Base-by-base conservation (phyloP, 2,888 invertebrate genomes). In the Dendrolimus houi region DNA sequence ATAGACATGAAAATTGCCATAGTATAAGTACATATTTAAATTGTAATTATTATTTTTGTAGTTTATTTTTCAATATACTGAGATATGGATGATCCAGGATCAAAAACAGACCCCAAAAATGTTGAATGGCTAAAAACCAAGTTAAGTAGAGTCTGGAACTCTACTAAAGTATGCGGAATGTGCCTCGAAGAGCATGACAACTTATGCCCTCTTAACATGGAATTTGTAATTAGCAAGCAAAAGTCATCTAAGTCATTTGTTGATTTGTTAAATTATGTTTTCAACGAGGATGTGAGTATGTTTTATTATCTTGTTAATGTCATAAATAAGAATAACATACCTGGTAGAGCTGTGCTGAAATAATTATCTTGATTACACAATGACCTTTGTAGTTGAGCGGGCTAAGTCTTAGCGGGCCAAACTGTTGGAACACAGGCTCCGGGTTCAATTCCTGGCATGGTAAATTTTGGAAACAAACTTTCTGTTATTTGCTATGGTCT, bases 271-370 rank as follows among this genome's bases (percentile, higher is more conserved):
- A 72, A 69, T 59, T 73, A 74, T 64, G 66, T 81, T 40, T 75
- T 81, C 41, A 72, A 72, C 65, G 72, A 70, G 62, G 69, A 77
- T 62, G 81, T 82, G 55, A 76, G 80, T 71, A 61, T 58, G 9
- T 6, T 29, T 29, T 29, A 29, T 29, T 29, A 29, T 3, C 29
- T 29, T 29, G 6, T 29, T 29, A 29, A 29, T 29, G 29, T 6
- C 29, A 29, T 29, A 29, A 29, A 29, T 6, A 29, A 29, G 29
- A 29, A 29, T 29, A 6, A 29, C 1, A 6, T 29, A 29, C 14
- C 14, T 14, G 14, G 14, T 14, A 1, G 14, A 14, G 14, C 14
- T 14, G 14, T 14, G 14, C 14, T 14, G 14, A 14, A 14, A 14
- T 14, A 14, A 14, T 14, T 14, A 14, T 14, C 14, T 14, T 14